phyloP scores from a whole-genome alignment of 2,113 vertebrate species.

The Pluvianellus socialis region DNA sequence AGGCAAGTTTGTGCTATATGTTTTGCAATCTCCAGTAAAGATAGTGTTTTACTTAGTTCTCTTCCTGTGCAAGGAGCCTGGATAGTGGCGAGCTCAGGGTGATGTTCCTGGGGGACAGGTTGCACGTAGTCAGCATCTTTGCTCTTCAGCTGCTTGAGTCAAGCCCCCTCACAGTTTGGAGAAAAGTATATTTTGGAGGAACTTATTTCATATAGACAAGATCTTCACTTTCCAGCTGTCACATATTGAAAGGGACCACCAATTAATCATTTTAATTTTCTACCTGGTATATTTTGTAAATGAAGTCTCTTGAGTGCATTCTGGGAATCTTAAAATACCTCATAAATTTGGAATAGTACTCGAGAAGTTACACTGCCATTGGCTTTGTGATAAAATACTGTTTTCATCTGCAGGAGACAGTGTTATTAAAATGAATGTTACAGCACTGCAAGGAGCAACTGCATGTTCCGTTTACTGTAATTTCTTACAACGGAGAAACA shows the following conservation, averaged over 20 bases:
- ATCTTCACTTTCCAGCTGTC: neutral
- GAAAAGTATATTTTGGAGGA: neutral
- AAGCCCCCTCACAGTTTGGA: neutral
- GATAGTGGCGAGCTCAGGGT: neutral
- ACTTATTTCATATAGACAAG: neutral
- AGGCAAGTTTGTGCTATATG: neutral
- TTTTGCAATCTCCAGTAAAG: neutral
- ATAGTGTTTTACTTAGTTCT: rapidly evolving
- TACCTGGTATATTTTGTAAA: neutral
- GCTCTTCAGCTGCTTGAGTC: neutral
- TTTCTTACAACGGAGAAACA: neutral
- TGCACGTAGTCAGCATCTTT: neutral
- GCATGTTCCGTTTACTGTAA: neutral
- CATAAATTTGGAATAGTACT: neutral
- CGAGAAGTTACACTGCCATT: neutral
- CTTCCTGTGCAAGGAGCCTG: neutral
- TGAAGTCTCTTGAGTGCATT: neutral
- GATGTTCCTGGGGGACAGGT: rapidly evolving
- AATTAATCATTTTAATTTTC: neutral
- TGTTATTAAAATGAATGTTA: neutral
- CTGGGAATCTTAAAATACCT: neutral
- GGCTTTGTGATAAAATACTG: neutral
- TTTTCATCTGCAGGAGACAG: neutral
- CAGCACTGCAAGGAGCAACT: neutral
- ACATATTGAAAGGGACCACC: neutral